A percentile compares a stretch with the other conserved stretches of the same genome.
Evolutionary conservation across 2,113 vertebrate genomes (phyloP).

Genomic region (Oophaga pumilio): DNA sequence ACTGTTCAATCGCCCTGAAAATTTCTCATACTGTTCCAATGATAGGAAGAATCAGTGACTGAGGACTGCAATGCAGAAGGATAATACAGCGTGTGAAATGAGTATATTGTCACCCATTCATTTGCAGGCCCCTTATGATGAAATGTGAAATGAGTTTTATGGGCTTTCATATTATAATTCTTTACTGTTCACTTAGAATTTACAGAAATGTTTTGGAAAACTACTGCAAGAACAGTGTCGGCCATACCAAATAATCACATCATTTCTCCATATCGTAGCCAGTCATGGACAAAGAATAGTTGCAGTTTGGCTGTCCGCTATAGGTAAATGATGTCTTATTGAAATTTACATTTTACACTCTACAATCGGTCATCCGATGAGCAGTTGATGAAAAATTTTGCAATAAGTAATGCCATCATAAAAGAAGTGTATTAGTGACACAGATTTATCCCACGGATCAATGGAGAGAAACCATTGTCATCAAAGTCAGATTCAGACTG

Average conservation of each 20-base stretch:
- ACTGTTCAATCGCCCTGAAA: slow-evolving; percentile 41
- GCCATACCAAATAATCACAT: background rate
- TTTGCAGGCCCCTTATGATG: background rate
- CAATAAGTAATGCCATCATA: background rate
- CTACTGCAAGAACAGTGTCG: background rate
- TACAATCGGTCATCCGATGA: no score
- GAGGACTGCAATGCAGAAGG: slow-evolving; percentile 22
- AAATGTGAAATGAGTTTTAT: slow-evolving; percentile 7
- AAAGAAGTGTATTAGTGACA: background rate
- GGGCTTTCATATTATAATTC: background rate
- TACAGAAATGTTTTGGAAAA: background rate
- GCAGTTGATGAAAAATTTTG: no score
- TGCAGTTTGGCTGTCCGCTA: background rate
- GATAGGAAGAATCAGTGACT: slow-evolving; percentile 1
- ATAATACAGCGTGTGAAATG: slow-evolving; percentile 5
- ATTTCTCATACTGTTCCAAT: slow-evolving; percentile 22
- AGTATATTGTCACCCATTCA: slow-evolving; percentile 15
- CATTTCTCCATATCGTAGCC: background rate
- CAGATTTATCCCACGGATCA: background rate
- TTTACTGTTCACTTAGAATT: background rate
- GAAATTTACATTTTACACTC: background rate
- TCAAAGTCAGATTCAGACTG: no score
- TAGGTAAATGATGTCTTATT: background rate
- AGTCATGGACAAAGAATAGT: no score
- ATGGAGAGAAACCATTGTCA: no score